phyloP scores from a whole-genome alignment of 2,797 vertebrate genomes.

The Remorina albescens region DNA sequence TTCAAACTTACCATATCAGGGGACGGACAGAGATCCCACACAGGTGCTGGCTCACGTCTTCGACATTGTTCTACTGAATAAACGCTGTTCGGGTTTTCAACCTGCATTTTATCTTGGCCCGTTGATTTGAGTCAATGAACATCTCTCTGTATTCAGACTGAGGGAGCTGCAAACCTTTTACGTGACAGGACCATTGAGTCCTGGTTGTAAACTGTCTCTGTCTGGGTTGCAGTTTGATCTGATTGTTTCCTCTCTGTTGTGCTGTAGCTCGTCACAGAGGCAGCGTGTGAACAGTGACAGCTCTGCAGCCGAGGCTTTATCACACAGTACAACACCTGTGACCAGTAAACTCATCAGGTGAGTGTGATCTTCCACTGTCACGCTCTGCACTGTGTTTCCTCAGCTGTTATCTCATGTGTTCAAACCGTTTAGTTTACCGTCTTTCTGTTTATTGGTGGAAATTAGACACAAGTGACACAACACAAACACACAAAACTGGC shows the following conservation, averaged over 20 bases:
- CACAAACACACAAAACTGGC: too few relatives aligned
- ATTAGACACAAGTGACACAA: not conserved
- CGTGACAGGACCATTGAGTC: not conserved
- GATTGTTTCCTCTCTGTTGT: slow-evolving; percentile 32
- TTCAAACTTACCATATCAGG: not conserved
- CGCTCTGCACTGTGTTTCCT: not conserved
- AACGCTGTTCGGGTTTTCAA: not conserved
- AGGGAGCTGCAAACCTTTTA: too few relatives aligned
- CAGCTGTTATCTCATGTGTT: too few relatives aligned
- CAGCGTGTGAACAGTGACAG: slow-evolving; percentile 62
- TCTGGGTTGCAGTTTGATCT: not conserved
- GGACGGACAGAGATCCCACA: not conserved
- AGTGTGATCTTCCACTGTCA: not conserved
- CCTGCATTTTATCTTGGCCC: not conserved
- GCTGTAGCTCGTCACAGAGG: slow-evolving; percentile 38
- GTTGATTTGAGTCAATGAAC: not conserved
- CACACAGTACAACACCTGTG: slow-evolving; percentile 5
- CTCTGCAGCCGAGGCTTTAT: slow-evolving; percentile 45
- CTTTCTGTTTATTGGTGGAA: not conserved
- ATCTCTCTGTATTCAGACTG: not conserved
- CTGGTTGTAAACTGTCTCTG: not conserved
- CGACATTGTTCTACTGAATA: too few relatives aligned
- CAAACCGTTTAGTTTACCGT: not conserved
- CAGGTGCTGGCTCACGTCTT: not conserved
- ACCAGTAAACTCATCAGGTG: slow-evolving; percentile 67